A percentile compares a stretch with the other conserved stretches of the same genome.
phyloP scores from a whole-genome alignment of 2,888 invertebrate species.

The Drosophila birchii region DNA sequence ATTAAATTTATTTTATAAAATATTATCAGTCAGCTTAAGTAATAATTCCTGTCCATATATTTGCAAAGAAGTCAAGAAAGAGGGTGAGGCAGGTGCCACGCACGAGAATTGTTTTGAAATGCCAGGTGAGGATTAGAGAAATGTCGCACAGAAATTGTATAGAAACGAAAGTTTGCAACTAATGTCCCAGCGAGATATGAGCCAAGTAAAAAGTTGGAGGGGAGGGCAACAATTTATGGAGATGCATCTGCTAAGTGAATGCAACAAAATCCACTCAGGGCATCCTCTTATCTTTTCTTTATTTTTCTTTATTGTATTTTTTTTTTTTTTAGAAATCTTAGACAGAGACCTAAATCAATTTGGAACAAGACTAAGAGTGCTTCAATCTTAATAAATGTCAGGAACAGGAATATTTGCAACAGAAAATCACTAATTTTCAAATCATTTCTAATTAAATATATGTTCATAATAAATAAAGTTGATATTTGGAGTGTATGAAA shows the following conservation, averaged over 20 bases:
- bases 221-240: constrained; percentile 27
- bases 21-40: background rate
- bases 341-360: constrained; percentile 14
- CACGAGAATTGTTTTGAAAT: constrained; percentile 74
- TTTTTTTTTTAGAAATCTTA: constrained; percentile 5
- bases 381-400: background rate
- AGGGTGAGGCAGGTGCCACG: constrained; percentile 40
- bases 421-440: background rate
- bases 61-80: constrained; percentile 7
- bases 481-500: background rate
- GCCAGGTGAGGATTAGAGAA: constrained; percentile 75
- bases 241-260: constrained; percentile 35
- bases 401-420: too few species aligned
- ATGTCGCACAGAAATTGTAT: constrained; percentile 63
- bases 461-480: background rate
- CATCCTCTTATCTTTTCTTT: background rate
- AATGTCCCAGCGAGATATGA: constrained; percentile 51
- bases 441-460: background rate
- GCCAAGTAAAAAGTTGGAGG: constrained; percentile 1
- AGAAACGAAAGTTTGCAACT: constrained; percentile 64
- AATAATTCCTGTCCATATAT: background rate
- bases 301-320: background rate
- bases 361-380: too few species aligned
- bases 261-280: constrained; percentile 11
- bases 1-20: background rate